Percentiles rank a stretch among this genome's conserved stretches.
Evolutionary conservation across 2,888 invertebrate genomes (phyloP).

Genomic region (Drosophila robusta): DNA sequence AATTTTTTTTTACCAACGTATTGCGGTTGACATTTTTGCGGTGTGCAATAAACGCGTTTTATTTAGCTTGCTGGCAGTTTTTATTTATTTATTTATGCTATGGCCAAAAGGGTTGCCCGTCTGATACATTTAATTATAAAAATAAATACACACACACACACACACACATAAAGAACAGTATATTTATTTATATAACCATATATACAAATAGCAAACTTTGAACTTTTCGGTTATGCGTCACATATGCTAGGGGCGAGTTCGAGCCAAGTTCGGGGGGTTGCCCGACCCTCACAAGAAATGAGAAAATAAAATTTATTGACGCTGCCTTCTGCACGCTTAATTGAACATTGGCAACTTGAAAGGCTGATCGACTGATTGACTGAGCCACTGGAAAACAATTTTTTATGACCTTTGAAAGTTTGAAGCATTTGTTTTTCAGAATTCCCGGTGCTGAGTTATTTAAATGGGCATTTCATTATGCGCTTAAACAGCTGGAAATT

Average conservation of each 20-base stretch:
- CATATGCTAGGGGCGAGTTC: slow-evolving; percentile 56
- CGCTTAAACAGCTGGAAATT: slow-evolving; percentile 74
- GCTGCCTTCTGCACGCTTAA: slow-evolving; percentile 70
- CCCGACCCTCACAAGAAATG: slow-evolving; percentile 12
- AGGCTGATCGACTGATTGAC: slow-evolving; percentile 70
- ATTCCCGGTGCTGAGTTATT: slow-evolving; percentile 58
- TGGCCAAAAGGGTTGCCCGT: slow-evolving; percentile 63
- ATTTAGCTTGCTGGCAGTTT: slow-evolving; percentile 50
- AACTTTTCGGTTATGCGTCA: slow-evolving; percentile 58
- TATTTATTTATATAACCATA: slow-evolving; percentile 20
- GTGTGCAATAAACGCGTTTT: slow-evolving; percentile 62
- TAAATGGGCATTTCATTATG: slow-evolving; percentile 68
- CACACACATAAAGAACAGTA: neutral
- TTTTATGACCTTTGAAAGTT: slow-evolving; percentile 60
- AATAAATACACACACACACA: slow-evolving; percentile 56
- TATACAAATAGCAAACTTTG: slow-evolving; percentile 58
- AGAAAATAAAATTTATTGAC: slow-evolving; percentile 71
- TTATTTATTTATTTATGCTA: slow-evolving; percentile 39
- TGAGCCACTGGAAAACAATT: slow-evolving; percentile 49
- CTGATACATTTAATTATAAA: slow-evolving; percentile 74
- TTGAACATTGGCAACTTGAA: slow-evolving; percentile 77
- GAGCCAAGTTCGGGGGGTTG: slow-evolving; percentile 41
- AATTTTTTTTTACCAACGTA: slow-evolving; percentile 27
- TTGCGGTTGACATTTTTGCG: slow-evolving; percentile 78
- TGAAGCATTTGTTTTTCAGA: slow-evolving; percentile 14